Percentiles rank a stretch among this genome's conserved stretches.
Evolutionary conservation across 2,113 vertebrate species (phyloP).

Genomic region (Naja naja): DNA sequence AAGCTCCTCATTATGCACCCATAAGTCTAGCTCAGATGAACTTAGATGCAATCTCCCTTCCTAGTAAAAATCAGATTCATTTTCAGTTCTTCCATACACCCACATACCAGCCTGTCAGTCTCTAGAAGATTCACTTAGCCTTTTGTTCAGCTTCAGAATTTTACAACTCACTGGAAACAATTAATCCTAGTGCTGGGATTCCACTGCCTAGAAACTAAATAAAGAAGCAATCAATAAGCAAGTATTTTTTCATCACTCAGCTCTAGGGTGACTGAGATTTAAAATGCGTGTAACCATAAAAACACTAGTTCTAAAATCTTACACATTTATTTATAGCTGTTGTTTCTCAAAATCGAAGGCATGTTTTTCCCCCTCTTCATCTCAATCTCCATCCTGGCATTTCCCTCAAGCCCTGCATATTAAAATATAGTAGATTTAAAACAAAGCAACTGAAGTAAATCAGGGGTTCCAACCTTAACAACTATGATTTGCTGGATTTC

Average conservation of each 20-base stretch:
- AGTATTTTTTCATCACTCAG: slow-evolving; percentile 31
- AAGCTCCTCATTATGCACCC: not conserved
- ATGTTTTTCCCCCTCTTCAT: not conserved
- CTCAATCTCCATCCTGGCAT: not conserved
- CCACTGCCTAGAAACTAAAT: slow-evolving; percentile 42
- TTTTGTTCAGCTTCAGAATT: not conserved
- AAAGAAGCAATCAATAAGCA: slow-evolving; percentile 45
- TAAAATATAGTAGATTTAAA: not conserved
- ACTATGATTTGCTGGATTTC: not conserved
- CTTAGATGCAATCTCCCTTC: not conserved
- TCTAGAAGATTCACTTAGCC: not conserved
- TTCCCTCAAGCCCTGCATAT: not conserved
- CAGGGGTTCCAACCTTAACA: not conserved
- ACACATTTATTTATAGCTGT: slow-evolving; percentile 56
- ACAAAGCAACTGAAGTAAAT: not conserved
- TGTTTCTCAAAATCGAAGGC: slow-evolving; percentile 30
- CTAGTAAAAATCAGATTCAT: not conserved
- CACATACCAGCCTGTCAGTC: not conserved
- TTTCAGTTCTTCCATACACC: not conserved
- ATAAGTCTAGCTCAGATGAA: not conserved
- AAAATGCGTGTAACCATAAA: slow-evolving; percentile 47
- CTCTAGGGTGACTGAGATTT: slow-evolving; percentile 28
- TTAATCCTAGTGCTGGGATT: slow-evolving; percentile 7
- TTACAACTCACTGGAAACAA: slow-evolving; percentile 5
- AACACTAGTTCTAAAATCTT: slow-evolving; percentile 31